Base-by-base conservation (phyloP, 2,797 vertebrate species). In the Gymnothorax reevesii region DNA sequence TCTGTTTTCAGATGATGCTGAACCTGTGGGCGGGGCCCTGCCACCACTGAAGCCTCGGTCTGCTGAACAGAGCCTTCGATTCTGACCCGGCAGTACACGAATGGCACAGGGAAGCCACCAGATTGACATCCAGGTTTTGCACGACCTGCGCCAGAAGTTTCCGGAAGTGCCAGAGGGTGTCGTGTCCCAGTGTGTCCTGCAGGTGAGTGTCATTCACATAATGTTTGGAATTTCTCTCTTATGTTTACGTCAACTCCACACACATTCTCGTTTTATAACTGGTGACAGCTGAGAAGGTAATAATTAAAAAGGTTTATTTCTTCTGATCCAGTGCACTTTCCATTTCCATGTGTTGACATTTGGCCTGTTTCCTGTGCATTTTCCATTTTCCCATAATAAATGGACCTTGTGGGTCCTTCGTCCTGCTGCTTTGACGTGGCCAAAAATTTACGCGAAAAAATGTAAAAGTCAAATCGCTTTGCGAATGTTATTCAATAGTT, bases 21-120 rank as follows among this genome's bases (percentile, higher is more conserved):
- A 95, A 93, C 94, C 97, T 96, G 96, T 96, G 94, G 95, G 94
- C 93, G 94, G 94, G 95, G 90, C 94, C 91, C 94, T 96, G 92
- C 95, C 91, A 93, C 91, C 87, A 94, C 92, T 96, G 94, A 98
- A 93, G 94, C 95, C 94, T 94, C 92, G 93, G 96, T 93, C 94
- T 94, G 93, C 96, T 95, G 95, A 93, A 93, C 94, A 92, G 93
- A 95, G 89, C 87, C 90, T 96, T 90, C 95, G 93, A 93, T 96
- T 96, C 95, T 95, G 94, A 97, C 94, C 95, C 95, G 98, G 97
- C 96, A 97, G 94, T 94, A 98, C 95, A 98, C 98, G 98, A 99
- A 99, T 99, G 98, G 98, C 98, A 97, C 98, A 99, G 97, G 98
- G 97, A 99, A 99, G 96, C 96, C 97, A 98, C 93, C 97, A 97